Evolutionary conservation across 2,888 invertebrate genomes (phyloP).

Genomic region (Trichopria drosophilae): DNA sequence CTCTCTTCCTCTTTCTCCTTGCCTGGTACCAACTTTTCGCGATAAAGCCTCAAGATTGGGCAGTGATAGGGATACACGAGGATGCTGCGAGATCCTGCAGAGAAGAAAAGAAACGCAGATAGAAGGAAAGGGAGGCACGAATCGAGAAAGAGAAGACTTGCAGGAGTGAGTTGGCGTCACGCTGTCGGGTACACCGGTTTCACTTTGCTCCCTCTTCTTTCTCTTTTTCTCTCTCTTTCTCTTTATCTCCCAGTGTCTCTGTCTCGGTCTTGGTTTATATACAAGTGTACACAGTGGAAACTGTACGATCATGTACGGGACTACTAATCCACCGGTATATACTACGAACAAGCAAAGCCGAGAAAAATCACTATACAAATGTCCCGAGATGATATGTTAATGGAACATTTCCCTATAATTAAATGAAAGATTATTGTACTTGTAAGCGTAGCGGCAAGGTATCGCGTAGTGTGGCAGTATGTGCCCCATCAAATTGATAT

Average conservation of each 20-base stretch:
- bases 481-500: no score
- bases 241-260: no score
- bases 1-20: constrained; percentile 4
- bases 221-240: constrained; percentile 14
- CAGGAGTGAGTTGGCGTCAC: constrained; percentile 51
- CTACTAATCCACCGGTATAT: constrained; percentile 2
- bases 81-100: constrained; percentile 27
- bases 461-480: no score
- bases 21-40: no score
- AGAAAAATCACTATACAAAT: no score
- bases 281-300: no score
- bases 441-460: no score
- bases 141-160: constrained; percentile 3
- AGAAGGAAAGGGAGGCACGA: constrained; percentile 15
- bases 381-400: no score
- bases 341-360: constrained; percentile 31
- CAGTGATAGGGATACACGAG: constrained; percentile 42
- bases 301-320: constrained; percentile 1
- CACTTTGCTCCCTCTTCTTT: constrained; percentile 44
- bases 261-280: no score
- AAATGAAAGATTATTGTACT: no score
- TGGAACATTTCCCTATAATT: no score
- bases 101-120: constrained; percentile 16
- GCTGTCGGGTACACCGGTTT: constrained; percentile 59
- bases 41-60: constrained; percentile 47